Percentiles rank a stretch among this genome's conserved stretches.
phyloP scores from a whole-genome alignment of 2,797 vertebrate genomes.

The Lindbergichthys nudifrons region DNA sequence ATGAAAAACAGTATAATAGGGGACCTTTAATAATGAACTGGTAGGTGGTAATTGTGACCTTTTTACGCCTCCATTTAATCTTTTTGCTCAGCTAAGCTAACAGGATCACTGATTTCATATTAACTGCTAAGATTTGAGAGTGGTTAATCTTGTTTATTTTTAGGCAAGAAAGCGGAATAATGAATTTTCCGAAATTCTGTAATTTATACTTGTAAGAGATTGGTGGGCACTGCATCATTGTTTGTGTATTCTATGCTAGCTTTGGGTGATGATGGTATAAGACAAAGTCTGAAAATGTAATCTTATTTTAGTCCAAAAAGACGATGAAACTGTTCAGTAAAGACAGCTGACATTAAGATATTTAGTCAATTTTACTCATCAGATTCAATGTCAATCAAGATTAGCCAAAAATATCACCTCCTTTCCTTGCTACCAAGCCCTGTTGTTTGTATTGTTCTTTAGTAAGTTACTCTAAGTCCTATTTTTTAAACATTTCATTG shows the following conservation, averaged over 20 bases:
- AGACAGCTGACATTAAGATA: no score
- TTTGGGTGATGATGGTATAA: not conserved
- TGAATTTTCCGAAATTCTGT: not conserved
- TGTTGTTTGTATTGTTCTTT: no score
- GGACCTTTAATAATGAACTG: not conserved
- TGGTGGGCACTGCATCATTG: not conserved
- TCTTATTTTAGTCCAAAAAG: no score
- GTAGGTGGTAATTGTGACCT: not conserved
- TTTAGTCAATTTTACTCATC: no score
- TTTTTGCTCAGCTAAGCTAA: not conserved
- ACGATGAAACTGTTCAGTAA: no score
- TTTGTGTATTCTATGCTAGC: not conserved
- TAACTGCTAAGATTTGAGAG: not conserved
- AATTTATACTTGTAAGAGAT: not conserved
- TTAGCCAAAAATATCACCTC: no score
- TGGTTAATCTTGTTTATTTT: not conserved
- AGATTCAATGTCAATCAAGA: no score
- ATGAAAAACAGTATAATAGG: no score
- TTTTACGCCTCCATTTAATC: not conserved
- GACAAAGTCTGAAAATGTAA: no score
- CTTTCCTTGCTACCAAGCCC: no score
- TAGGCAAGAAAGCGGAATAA: accelerated
- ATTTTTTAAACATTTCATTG: no score
- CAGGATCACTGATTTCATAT: not conserved
- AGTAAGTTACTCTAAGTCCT: no score